A percentile compares a stretch with the other conserved stretches of the same genome.
phyloP scores from a whole-genome alignment of 2,797 vertebrate genomes.

The Mycteria americana region DNA sequence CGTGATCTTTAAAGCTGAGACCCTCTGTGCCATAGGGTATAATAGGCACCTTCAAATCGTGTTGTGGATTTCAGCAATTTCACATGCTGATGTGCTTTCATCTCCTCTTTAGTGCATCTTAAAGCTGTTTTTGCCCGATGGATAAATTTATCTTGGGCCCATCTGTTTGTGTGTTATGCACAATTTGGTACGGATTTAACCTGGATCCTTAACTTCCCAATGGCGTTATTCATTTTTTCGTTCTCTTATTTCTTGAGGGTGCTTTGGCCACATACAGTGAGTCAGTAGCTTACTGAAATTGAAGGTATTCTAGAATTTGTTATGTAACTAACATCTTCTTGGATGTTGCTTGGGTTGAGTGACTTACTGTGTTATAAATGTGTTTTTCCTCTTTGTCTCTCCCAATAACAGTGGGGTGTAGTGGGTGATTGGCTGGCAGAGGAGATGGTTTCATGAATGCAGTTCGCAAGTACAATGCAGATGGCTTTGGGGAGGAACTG shows the following conservation, averaged over 20 bases:
- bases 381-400: not conserved
- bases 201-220: not conserved
- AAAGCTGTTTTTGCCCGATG: not conserved
- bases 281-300: not conserved
- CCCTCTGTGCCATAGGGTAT: not conserved
- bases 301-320: not conserved
- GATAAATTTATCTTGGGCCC: not conserved
- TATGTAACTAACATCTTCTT: not conserved
- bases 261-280: not conserved
- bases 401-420: not conserved
- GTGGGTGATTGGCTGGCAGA: not conserved
- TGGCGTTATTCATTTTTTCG: not conserved
- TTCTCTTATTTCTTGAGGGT: not conserved
- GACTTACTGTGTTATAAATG: not conserved
- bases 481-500: not conserved
- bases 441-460: not conserved
- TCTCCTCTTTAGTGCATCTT: not conserved
- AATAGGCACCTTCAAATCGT: not conserved
- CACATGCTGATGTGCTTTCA: not conserved
- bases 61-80: not conserved
- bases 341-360: not conserved
- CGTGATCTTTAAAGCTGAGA: not conserved
- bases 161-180: not conserved
- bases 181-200: not conserved
- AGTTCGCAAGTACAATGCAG: not conserved